Conservation (phyloP, 2,113 vertebrate genomes). For the Rhipidura dahli region DNA sequence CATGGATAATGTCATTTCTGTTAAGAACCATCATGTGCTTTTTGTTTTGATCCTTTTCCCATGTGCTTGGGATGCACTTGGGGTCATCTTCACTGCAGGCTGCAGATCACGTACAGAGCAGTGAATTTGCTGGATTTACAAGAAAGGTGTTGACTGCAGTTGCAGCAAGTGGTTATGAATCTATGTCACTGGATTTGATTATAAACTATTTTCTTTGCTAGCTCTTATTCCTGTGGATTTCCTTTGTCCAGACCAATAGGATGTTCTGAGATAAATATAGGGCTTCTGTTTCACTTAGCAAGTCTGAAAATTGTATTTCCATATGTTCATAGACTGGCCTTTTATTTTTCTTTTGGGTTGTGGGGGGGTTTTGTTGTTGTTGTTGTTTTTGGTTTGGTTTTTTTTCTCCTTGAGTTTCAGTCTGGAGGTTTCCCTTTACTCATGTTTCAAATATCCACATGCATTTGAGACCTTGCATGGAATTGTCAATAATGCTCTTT, state of each 20-base stretch:
- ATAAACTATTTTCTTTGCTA: neutral
- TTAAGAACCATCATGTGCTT: neutral
- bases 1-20: neutral
- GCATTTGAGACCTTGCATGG: neutral
- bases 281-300: neutral
- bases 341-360: neutral
- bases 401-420: neutral
- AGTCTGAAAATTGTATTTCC: neutral
- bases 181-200: neutral
- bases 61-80: conserved; percentile 20
- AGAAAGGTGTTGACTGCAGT: neutral
- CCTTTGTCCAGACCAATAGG: neutral
- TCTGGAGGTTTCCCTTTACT: neutral
- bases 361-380: neutral
- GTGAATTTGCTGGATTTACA: neutral
- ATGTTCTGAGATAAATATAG: neutral
- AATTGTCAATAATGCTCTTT: neutral
- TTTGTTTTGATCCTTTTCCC: conserved; percentile 62
- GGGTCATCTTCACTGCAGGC: conserved; percentile 42
- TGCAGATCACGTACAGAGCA: conserved; percentile 11
- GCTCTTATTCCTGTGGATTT: neutral
- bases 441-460: neutral
- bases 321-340: neutral
- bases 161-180: neutral
- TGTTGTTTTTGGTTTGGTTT: neutral